phyloP scores from a whole-genome alignment of 2,113 vertebrate genomes.

The Eretmochelys imbricata region DNA sequence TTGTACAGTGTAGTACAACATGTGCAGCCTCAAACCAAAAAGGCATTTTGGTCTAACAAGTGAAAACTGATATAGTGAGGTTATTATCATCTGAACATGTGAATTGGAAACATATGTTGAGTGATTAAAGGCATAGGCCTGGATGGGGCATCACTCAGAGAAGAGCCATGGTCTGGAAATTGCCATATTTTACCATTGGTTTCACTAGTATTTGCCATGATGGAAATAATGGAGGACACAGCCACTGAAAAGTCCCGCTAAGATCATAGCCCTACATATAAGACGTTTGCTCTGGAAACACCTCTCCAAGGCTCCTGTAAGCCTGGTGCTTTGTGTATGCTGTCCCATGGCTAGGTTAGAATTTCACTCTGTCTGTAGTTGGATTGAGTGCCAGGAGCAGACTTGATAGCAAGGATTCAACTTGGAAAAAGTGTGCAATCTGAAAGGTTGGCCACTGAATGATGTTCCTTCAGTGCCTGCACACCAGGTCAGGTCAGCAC shows the following conservation, averaged over 20 bases:
- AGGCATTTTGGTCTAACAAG: constrained; percentile 66
- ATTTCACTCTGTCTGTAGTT: constrained; percentile 53
- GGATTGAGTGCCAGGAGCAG: constrained; percentile 31
- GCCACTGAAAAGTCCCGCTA: constrained; percentile 26
- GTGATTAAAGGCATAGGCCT: constrained; percentile 76
- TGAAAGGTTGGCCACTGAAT: constrained; percentile 21
- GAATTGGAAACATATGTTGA: constrained; percentile 86
- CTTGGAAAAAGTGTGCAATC: constrained; percentile 40
- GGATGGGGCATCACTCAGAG: constrained; percentile 29
- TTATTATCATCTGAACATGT: constrained; percentile 77
- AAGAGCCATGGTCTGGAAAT: constrained; percentile 44
- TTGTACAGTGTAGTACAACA: constrained; percentile 54
- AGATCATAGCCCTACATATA: constrained; percentile 21
- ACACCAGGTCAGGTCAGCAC: background rate
- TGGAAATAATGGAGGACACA: constrained; percentile 51
- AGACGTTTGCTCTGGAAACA: constrained; percentile 72
- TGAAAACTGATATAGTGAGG: constrained; percentile 53
- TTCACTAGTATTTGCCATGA: constrained; percentile 60
- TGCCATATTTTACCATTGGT: constrained; percentile 61
- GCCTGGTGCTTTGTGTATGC: background rate
- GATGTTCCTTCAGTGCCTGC: rapidly evolving
- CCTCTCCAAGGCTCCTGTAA: constrained; percentile 46
- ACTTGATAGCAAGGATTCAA: constrained; percentile 47
- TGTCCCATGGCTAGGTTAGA: constrained; percentile 56
- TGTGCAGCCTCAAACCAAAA: constrained; percentile 34